phyloP scores from a whole-genome alignment of 2,888 invertebrate genomes.

The Mesodorylaimus sp. region DNA sequence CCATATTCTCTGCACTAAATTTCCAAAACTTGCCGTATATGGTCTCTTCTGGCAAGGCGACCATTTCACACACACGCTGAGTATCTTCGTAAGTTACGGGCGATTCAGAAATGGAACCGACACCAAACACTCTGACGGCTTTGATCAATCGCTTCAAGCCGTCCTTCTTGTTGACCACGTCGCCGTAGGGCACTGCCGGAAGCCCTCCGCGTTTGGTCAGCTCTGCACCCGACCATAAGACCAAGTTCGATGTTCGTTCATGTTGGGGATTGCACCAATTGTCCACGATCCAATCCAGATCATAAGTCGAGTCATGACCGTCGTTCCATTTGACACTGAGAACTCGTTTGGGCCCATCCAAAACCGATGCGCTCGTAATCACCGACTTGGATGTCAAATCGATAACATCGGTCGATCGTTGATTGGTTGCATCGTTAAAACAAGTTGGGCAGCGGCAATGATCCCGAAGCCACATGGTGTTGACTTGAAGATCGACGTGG shows the following conservation, averaged over 20 bases:
- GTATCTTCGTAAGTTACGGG: slow-evolving; percentile 36
- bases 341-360: not conserved
- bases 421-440: not conserved
- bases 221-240: not conserved
- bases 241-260: not conserved
- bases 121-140: not conserved
- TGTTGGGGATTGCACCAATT: not conserved
- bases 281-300: not conserved
- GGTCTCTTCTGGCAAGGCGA: slow-evolving; percentile 49
- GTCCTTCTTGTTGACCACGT: not conserved
- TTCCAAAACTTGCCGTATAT: slow-evolving; percentile 56
- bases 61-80: slow-evolving; percentile 37
- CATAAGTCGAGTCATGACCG: not conserved
- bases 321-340: not conserved
- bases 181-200: not conserved
- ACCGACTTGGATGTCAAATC: not conserved
- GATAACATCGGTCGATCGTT: not conserved
- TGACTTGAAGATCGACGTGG: no score
- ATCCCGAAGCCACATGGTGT: slow-evolving; percentile 5
- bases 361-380: not conserved
- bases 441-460: slow-evolving; percentile 1
- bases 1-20: slow-evolving; percentile 40
- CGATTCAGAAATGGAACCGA: not conserved
- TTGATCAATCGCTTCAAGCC: not conserved
- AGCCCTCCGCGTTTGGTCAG: not conserved